These are phyloP conservation scores for Furcula furcula DNA, from an alignment of 2,888 invertebrate genomes.

Conservation along the genomic window DNA sequence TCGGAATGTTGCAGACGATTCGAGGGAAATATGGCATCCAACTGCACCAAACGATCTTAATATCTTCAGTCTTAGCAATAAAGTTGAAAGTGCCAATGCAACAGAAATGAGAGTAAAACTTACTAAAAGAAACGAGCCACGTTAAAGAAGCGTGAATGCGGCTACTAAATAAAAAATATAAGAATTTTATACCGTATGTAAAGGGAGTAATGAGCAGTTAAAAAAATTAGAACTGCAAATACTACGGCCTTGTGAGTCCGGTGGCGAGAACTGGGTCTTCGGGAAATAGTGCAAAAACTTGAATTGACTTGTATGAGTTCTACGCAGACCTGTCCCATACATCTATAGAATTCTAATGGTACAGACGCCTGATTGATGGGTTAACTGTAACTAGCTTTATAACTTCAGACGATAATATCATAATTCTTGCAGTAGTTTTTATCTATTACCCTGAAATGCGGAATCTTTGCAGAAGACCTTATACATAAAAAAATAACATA, in stretches of 20 bases:
- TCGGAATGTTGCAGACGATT: slow-evolving; percentile 37
- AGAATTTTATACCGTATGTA: slow-evolving; percentile 37
- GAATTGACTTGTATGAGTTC: slow-evolving; percentile 62
- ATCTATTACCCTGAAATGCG: no score
- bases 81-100: slow-evolving; percentile 13
- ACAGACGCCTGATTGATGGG: slow-evolving; percentile 61
- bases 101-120: slow-evolving; percentile 13
- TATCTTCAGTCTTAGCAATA: slow-evolving; percentile 5
- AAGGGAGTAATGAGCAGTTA: slow-evolving; percentile 35
- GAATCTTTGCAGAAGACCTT: no score
- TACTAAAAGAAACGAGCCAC: slow-evolving; percentile 19
- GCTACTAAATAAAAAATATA: slow-evolving; percentile 10
- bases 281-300: slow-evolving; percentile 69
- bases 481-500: no score
- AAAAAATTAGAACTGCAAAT: slow-evolving; percentile 23
- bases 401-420: slow-evolving; percentile 28
- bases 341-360: slow-evolving; percentile 53
- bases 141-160: slow-evolving; percentile 4
- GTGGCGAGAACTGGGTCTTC: slow-evolving; percentile 60
- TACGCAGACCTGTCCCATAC: slow-evolving; percentile 38
- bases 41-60: slow-evolving; percentile 6
- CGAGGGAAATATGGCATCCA: slow-evolving; percentile 21
- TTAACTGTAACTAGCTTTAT: slow-evolving; percentile 60
- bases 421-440: not conserved
- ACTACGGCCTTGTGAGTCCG: slow-evolving; percentile 63